Base-by-base conservation (phyloP, 2,797 vertebrate species). In the Champsocephalus gunnari region DNA sequence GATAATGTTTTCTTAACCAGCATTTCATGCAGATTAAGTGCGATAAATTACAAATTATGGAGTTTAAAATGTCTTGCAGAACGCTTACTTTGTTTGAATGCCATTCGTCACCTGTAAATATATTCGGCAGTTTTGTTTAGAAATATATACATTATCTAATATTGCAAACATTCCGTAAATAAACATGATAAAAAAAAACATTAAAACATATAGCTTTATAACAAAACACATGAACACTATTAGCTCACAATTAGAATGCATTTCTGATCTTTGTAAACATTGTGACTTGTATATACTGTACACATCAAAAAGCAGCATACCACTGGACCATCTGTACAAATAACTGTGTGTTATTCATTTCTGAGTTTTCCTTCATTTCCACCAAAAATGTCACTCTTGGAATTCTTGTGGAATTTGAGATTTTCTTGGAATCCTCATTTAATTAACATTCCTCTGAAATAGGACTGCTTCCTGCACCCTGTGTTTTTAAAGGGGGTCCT, bases 221-320 rank as follows among this genome's bases (percentile, higher is more conserved):
- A 85, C 77, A 87, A 80, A 87, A 85, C 82, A 87, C 62, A 87
- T 87, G 59, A 82, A 89, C 77, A 88, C 78, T 77, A 77, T 89
- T 85, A 93, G 87, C 89, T 91, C 89, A 89, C 71, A 86, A 91
- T 82, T 79, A 86, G 44, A 89, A 91, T 85, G 86, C 85, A 84
- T 85, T 87, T 90, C 71, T 80, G 77, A 88, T 83, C 68, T 86
- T 85, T 95, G 94, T 95, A 95, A 95, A 95, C 94, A 94, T 92
- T 90, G 78, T 92, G 91, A 94, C 93, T 92, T 88, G 75, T 89
- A 89, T 92, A 78, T 78, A 38, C 6, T 38, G 34, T 38, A 81
- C 81, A 93, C 82, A 87, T 87, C 67, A 84, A 89, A 87, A 91
- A 94, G 94, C 93, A 94, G 93, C 93, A 92, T 85, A 91, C 88